These are phyloP conservation scores for Catonia carolina DNA, from an alignment of 2,888 invertebrate genomes.

Conservation along the genomic window DNA sequence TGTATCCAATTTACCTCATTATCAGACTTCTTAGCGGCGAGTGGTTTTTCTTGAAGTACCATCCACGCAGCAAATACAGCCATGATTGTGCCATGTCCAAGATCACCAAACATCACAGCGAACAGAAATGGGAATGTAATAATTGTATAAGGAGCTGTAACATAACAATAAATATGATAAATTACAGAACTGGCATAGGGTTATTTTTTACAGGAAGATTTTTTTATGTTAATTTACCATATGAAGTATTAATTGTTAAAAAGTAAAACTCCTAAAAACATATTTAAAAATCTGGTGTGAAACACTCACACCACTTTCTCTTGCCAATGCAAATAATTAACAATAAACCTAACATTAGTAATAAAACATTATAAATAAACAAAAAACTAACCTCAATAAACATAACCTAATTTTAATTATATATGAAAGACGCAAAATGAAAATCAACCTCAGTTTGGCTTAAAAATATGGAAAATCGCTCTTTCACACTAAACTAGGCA, in stretches of 20 bases:
- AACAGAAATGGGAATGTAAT: slow-evolving; percentile 97
- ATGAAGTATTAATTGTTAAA: not conserved
- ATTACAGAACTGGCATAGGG: too few relatives aligned
- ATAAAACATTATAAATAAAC: too few relatives aligned
- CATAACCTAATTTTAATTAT: too few relatives aligned
- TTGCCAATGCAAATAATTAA: too few relatives aligned
- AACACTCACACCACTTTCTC: too few relatives aligned
- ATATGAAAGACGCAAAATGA: too few relatives aligned
- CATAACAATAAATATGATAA: slow-evolving; percentile 8
- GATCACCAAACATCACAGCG: slow-evolving; percentile 98
- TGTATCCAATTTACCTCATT: slow-evolving; percentile 61
- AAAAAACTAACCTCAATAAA: too few relatives aligned
- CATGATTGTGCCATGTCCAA: slow-evolving; percentile 92
- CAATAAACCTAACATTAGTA: too few relatives aligned
- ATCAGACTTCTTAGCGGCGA: slow-evolving; percentile 79
- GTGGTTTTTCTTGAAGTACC: slow-evolving; percentile 87
- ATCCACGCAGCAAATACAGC: slow-evolving; percentile 88
- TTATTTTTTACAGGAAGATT: not conserved
- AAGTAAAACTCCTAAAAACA: not conserved
- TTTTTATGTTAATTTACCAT: not conserved
- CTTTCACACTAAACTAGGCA: too few relatives aligned
- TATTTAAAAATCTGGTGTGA: too few relatives aligned
- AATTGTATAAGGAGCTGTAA: slow-evolving; percentile 83
- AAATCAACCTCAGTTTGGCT: too few relatives aligned
- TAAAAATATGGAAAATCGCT: too few relatives aligned